Evolutionary conservation across 1,140 invertebrate species (phyloP).

Genomic region (Ips nitidus): DNA sequence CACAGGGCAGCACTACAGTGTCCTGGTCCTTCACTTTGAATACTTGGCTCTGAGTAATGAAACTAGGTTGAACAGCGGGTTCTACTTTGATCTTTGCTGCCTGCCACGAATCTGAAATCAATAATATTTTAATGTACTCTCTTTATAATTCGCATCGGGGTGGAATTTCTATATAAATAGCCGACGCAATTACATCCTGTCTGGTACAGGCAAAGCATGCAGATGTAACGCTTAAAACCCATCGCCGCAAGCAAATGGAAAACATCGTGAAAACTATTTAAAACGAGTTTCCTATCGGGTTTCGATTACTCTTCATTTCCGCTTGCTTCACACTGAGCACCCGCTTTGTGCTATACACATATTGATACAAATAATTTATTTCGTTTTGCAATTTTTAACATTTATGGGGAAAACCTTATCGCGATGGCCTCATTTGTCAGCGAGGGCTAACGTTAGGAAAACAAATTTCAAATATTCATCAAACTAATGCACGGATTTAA

Average conservation of each 20-base stretch:
- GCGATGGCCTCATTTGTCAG: neutral
- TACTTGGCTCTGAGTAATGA: slow-evolving; percentile 51
- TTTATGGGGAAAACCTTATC: too few species aligned
- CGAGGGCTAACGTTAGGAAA: neutral
- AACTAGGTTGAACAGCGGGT: slow-evolving; percentile 48
- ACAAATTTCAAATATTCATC: slow-evolving; percentile 16
- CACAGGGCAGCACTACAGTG: slow-evolving; percentile 50
- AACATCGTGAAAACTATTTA: slow-evolving; percentile 5
- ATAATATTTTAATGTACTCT: neutral
- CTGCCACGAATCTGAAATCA: slow-evolving; percentile 47
- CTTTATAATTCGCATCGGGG: neutral
- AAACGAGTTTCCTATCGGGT: slow-evolving; percentile 3
- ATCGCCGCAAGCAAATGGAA: slow-evolving; percentile 1
- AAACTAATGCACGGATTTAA: slow-evolving; percentile 20
- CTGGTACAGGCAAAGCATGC: neutral
- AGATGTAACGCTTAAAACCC: neutral
- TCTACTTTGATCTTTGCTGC: slow-evolving; percentile 49
- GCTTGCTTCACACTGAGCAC: neutral
- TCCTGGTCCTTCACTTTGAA: slow-evolving; percentile 52
- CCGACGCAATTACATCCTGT: neutral
- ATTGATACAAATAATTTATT: too few species aligned
- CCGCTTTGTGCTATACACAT: too few species aligned
- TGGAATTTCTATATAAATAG: neutral
- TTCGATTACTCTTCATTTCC: slow-evolving; percentile 4
- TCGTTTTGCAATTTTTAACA: too few species aligned